Conservation (phyloP, 2,888 invertebrate genomes). For the Thumatha senex region DNA sequence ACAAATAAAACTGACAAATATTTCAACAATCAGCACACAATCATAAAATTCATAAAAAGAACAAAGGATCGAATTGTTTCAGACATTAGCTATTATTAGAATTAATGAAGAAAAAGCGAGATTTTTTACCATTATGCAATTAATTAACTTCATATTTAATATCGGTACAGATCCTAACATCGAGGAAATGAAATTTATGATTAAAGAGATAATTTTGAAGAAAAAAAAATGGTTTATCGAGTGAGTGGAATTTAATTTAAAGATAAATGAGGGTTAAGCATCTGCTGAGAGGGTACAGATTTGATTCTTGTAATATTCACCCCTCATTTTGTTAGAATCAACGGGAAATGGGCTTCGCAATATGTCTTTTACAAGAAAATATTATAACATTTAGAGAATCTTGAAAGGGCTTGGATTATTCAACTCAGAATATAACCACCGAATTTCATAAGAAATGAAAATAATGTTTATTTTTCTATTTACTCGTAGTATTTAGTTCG, state of each 20-base stretch:
- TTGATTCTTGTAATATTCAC: not conserved
- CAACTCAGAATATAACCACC: not conserved
- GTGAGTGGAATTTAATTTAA: constrained; percentile 26
- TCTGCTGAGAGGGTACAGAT: not conserved
- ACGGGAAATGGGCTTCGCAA: not conserved
- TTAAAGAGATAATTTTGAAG: constrained; percentile 5
- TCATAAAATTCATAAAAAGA: not conserved
- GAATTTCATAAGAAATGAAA: too few relatives aligned
- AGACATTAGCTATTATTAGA: not conserved
- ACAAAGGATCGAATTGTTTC: not conserved
- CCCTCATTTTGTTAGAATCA: not conserved
- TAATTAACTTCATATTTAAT: constrained; percentile 29
- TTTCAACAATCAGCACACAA: too few relatives aligned
- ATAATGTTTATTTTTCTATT: too few relatives aligned
- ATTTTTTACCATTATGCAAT: constrained; percentile 28
- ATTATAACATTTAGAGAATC: too few relatives aligned
- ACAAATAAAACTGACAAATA: too few relatives aligned
- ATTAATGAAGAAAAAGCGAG: not conserved
- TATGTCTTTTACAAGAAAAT: too few relatives aligned
- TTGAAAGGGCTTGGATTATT: not conserved
- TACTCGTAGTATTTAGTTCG: too few relatives aligned
- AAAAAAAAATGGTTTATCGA: constrained; percentile 6
- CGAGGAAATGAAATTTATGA: constrained; percentile 11
- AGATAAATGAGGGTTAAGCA: constrained; percentile 6
- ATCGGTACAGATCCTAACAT: constrained; percentile 30